Percentiles rank a stretch among this genome's conserved stretches.
These are phyloP conservation scores for Thymelicus lineola DNA, from an alignment of 2,888 invertebrate genomes.

Conservation along the genomic window DNA sequence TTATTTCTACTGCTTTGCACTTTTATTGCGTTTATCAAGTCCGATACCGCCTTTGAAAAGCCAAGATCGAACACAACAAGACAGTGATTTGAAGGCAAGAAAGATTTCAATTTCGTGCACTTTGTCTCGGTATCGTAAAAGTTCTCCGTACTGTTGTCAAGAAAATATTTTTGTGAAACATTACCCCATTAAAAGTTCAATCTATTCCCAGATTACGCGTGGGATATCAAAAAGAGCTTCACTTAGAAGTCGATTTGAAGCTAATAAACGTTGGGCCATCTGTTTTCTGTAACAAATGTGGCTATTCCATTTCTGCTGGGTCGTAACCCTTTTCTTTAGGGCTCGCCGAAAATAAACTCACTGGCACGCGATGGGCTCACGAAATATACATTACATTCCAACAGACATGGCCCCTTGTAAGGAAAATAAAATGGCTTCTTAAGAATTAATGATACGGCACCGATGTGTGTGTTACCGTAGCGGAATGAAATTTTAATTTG, in stretches of 20 bases:
- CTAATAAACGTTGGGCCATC: conserved; percentile 64
- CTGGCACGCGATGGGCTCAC: conserved; percentile 40
- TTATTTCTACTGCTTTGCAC: too few relatives aligned
- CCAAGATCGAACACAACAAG: too few relatives aligned
- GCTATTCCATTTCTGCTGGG: conserved; percentile 45
- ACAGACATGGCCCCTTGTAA: conserved; percentile 19
- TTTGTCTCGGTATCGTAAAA: too few relatives aligned
- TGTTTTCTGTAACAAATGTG: conserved; percentile 54
- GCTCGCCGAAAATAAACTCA: conserved; percentile 50
- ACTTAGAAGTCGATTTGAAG: conserved; percentile 59
- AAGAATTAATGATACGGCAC: conserved; percentile 8
- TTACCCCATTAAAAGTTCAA: too few relatives aligned
- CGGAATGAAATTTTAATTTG: neutral
- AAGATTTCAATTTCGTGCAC: too few relatives aligned
- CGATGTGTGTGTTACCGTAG: neutral
- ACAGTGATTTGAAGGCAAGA: too few relatives aligned
- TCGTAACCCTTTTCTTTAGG: conserved; percentile 53
- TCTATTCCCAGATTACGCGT: conserved; percentile 36
- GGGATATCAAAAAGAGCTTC: conserved; percentile 43
- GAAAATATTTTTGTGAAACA: too few relatives aligned
- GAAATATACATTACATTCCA: conserved; percentile 29
- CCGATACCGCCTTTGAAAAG: too few relatives aligned
- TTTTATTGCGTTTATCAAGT: too few relatives aligned
- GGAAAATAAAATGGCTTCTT: conserved; percentile 33
- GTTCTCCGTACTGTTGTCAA: too few relatives aligned